phyloP scores from a whole-genome alignment of 1,140 invertebrate genomes.

The Manduca sexta region DNA sequence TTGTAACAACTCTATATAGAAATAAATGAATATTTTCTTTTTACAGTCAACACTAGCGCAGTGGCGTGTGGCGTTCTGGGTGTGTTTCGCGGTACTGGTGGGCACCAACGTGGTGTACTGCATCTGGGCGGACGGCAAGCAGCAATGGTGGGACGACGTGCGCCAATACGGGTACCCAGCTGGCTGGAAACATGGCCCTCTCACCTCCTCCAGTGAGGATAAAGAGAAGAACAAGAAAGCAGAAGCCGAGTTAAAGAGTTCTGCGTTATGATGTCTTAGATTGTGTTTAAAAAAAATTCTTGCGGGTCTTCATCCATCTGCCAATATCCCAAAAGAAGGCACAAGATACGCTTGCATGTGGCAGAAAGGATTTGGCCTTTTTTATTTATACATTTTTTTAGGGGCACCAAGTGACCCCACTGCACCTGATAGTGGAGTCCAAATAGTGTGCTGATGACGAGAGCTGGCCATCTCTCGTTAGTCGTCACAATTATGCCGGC shows the following conservation, averaged over 20 bases:
- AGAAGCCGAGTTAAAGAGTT: constrained; percentile 32
- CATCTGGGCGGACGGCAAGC: constrained; percentile 80
- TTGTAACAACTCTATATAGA: neutral
- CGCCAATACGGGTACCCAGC: constrained; percentile 53
- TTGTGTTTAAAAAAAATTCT: constrained; percentile 1
- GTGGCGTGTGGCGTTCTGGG: constrained; percentile 89
- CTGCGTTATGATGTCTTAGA: constrained; percentile 7
- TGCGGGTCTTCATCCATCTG: neutral
- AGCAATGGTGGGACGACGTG: constrained; percentile 81
- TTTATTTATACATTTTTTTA: no score
- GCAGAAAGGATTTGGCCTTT: no score
- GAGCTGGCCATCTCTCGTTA: no score
- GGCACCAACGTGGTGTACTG: constrained; percentile 83
- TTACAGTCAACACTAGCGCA: constrained; percentile 81
- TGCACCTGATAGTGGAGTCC: no score
- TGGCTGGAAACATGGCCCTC: constrained; percentile 54
- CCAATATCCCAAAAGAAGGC: no score
- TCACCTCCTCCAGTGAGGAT: constrained; percentile 41
- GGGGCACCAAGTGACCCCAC: no score
- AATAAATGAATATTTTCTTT: constrained; percentile 23
- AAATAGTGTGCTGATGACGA: no score
- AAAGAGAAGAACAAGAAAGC: constrained; percentile 52
- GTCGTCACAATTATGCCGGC: no score
- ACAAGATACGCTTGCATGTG: no score
- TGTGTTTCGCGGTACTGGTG: constrained; percentile 81